phyloP scores from a whole-genome alignment of 1,140 invertebrate species.

The Pygmarrhopalites habei region DNA sequence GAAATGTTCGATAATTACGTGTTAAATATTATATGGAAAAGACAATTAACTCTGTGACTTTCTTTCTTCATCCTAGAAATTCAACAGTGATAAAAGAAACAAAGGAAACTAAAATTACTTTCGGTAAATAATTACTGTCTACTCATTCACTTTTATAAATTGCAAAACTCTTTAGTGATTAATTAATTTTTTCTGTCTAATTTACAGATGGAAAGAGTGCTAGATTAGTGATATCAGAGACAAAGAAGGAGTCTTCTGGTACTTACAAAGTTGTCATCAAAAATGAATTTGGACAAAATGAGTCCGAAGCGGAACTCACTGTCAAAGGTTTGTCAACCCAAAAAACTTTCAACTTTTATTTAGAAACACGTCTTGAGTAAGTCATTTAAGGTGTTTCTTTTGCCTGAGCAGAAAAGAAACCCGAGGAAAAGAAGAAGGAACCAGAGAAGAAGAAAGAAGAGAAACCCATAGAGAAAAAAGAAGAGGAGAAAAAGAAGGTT shows the following conservation, averaged over 20 bases:
- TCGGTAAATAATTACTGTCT: no score
- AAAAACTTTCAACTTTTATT: not conserved
- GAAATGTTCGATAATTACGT: no score
- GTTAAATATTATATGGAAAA: no score
- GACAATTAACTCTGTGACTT: no score
- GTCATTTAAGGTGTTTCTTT: not conserved
- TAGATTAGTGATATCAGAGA: slow-evolving; percentile 61
- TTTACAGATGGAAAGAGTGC: slow-evolving; percentile 77
- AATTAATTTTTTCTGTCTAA: no score
- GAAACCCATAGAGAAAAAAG: slow-evolving; percentile 43
- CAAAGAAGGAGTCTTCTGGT: slow-evolving; percentile 61
- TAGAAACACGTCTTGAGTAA: not conserved
- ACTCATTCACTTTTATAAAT: no score
- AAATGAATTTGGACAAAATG: slow-evolving; percentile 75
- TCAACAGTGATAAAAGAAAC: slow-evolving; percentile 62
- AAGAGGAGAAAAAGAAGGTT: slow-evolving; percentile 41
- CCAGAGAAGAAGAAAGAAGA: slow-evolving; percentile 42
- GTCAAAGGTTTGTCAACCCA: slow-evolving; percentile 51
- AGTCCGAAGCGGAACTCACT: slow-evolving; percentile 66
- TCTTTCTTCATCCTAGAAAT: no score
- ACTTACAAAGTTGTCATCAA: slow-evolving; percentile 70
- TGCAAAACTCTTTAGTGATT: no score
- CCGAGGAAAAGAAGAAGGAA: slow-evolving; percentile 27
- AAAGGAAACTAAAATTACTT: slow-evolving; percentile 59
- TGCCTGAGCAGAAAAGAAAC: slow-evolving; percentile 41